phyloP scores from a whole-genome alignment of 2,888 invertebrate species.

The Heliconius cydno region DNA sequence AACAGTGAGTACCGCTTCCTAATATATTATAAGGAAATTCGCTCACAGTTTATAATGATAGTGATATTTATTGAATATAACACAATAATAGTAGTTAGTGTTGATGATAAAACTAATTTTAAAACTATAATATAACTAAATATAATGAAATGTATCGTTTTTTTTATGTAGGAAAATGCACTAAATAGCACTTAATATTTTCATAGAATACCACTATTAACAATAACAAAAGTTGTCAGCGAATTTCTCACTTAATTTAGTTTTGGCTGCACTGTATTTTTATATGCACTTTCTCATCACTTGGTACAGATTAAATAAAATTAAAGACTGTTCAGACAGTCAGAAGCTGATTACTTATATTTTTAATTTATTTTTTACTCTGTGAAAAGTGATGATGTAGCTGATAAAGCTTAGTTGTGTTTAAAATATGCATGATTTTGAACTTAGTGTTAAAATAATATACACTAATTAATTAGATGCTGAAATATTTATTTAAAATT shows the following conservation, averaged over 20 bases:
- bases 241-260: slow-evolving; percentile 40
- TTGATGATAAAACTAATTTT: background rate
- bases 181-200: background rate
- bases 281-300: slow-evolving; percentile 24
- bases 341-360: background rate
- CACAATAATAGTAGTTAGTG: background rate
- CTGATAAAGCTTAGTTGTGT: slow-evolving; percentile 22
- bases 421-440: slow-evolving; percentile 31
- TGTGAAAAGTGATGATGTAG: slow-evolving; percentile 27
- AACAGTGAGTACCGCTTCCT: slow-evolving; percentile 85
- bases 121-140: background rate
- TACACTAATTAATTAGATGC: background rate
- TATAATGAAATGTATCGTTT: background rate
- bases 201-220: background rate
- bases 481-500: background rate
- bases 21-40: slow-evolving; percentile 52
- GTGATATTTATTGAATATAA: background rate
- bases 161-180: background rate
- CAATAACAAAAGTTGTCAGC: slow-evolving; percentile 37
- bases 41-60: slow-evolving; percentile 33
- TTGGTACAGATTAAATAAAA: slow-evolving; percentile 21
- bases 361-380: background rate
- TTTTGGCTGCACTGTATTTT: slow-evolving; percentile 40
- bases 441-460: slow-evolving; percentile 1
- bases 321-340: background rate